These are phyloP conservation scores for Anoplopoma fimbria DNA, from an alignment of 2,113 vertebrate genomes.

Conservation along the genomic window DNA sequence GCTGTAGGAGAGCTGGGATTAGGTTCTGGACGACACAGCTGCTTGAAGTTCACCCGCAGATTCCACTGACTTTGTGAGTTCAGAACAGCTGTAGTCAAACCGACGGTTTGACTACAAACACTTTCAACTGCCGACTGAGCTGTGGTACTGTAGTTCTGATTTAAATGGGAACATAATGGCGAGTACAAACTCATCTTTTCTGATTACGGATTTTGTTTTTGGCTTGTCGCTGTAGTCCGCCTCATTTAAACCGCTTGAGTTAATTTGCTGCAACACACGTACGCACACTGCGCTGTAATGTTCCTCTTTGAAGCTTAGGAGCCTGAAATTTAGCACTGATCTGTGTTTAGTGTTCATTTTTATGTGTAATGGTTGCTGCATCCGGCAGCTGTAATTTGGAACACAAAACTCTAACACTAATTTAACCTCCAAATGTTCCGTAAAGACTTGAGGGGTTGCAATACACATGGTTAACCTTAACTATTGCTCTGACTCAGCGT, in stretches of 20 bases:
- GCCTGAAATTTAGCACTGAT: slow-evolving; percentile 44
- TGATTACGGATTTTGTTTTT: slow-evolving; percentile 44
- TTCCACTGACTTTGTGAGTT: slow-evolving; percentile 47
- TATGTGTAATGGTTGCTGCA: slow-evolving; percentile 2
- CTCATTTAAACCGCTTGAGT: slow-evolving; percentile 34
- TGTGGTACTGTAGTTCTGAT: slow-evolving; percentile 16
- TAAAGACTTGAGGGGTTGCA: neutral
- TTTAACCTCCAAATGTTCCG: slow-evolving; percentile 46
- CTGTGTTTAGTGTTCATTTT: slow-evolving; percentile 33
- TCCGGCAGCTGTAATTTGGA: slow-evolving; percentile 30
- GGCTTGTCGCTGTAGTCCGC: slow-evolving; percentile 10
- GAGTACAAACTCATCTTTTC: slow-evolving; percentile 18
- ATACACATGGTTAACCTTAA: slow-evolving; percentile 39
- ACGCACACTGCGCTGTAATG: neutral
- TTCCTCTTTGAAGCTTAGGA: slow-evolving; percentile 36
- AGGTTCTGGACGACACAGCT: slow-evolving; percentile 42
- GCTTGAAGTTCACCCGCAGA: slow-evolving; percentile 39
- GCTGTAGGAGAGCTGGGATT: slow-evolving; percentile 46
- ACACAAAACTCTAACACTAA: slow-evolving; percentile 57
- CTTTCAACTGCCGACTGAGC: slow-evolving; percentile 31
- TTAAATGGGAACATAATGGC: slow-evolving; percentile 28
- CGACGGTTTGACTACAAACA: neutral
- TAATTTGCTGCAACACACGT: slow-evolving; percentile 54
- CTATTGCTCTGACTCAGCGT: slow-evolving; percentile 42
- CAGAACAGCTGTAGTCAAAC: slow-evolving; percentile 40